phyloP scores from a whole-genome alignment of 2,797 vertebrate genomes.

The Rhabdomys pumilio region DNA sequence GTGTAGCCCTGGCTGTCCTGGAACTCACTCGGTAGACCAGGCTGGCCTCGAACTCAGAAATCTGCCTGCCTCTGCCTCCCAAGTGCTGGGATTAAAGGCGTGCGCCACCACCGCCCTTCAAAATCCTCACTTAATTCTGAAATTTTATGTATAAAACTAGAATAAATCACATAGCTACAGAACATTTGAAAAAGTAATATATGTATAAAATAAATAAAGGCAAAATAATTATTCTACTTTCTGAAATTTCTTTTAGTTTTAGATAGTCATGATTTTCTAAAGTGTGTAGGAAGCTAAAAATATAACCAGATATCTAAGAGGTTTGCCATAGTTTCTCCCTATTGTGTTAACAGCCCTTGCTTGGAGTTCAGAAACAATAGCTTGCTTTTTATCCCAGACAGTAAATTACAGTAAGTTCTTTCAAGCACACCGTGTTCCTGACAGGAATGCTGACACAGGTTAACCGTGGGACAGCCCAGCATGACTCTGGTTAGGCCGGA shows the following conservation, averaged over 20 bases:
- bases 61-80: too few species aligned
- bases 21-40: too few species aligned
- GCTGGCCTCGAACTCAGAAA: too few species aligned
- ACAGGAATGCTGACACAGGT: constrained; percentile 50
- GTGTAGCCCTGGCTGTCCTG: too few species aligned
- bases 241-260: constrained; percentile 13
- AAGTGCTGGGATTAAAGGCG: too few species aligned
- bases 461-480: not conserved
- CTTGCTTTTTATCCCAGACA: constrained; percentile 7
- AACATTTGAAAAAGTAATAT: not conserved
- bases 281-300: constrained; percentile 9
- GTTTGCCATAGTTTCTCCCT: not conserved
- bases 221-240: not conserved
- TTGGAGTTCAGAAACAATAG: constrained; percentile 34
- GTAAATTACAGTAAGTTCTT: constrained; percentile 48
- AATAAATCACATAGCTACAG: not conserved
- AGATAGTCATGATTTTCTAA: not conserved
- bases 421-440: not conserved
- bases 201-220: not conserved
- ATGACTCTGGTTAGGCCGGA: not conserved
- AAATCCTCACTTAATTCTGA: constrained; percentile 10
- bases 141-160: not conserved
- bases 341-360: not conserved
- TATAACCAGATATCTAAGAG: not conserved
- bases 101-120: too few species aligned